Evolutionary conservation across 1,140 invertebrate genomes (phyloP).

Genomic region (Drosophila pectinifera): DNA sequence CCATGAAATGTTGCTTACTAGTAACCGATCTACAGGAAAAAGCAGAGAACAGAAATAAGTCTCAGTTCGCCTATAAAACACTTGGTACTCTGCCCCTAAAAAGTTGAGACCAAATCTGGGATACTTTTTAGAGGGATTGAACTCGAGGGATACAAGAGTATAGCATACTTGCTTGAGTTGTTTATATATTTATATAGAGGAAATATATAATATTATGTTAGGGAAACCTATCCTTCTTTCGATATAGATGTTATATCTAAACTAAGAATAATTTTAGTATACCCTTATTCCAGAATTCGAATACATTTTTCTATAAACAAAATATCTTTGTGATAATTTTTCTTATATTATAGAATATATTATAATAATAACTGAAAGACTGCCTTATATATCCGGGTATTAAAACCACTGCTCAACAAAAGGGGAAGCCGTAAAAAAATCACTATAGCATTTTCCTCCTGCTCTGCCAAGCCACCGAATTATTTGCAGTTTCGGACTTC

Average conservation of each 20-base stretch:
- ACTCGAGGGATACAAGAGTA: not conserved
- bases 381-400: no score
- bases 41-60: not conserved
- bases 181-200: not conserved
- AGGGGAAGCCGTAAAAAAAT: constrained; percentile 34
- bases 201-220: no score
- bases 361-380: no score
- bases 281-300: not conserved
- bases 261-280: not conserved
- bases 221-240: no score
- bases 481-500: constrained; percentile 17
- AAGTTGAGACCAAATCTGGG: not conserved
- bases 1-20: constrained; percentile 55
- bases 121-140: not conserved
- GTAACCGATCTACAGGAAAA: constrained; percentile 53
- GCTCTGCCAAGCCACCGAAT: constrained; percentile 3
- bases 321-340: no score
- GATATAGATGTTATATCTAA: not conserved
- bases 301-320: no score
- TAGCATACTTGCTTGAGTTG: not conserved
- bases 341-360: no score
- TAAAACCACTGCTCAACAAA: not conserved
- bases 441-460: constrained; percentile 40
- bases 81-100: not conserved
- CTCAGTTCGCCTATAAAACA: constrained; percentile 1